Percentiles rank a stretch among this genome's conserved stretches.
These are phyloP conservation scores for Leiothrix lutea DNA, from an alignment of 2,113 vertebrate species.

Conservation along the genomic window DNA sequence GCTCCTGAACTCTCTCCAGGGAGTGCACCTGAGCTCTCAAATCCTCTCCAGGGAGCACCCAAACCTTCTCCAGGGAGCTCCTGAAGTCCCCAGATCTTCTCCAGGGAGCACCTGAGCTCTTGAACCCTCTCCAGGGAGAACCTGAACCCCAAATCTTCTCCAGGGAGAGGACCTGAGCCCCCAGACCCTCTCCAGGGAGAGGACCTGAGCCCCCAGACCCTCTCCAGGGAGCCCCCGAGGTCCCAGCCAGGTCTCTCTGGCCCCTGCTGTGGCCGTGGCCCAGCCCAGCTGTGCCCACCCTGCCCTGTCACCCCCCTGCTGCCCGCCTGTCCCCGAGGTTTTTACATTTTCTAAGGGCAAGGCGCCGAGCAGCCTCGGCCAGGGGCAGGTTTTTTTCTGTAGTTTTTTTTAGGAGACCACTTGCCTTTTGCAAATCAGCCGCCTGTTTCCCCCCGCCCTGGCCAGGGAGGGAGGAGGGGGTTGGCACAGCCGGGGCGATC, in stretches of 20 bases:
- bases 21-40: neutral
- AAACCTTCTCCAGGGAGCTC: neutral
- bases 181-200: too few species aligned
- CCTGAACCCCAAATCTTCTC: neutral
- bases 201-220: too few species aligned
- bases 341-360: neutral
- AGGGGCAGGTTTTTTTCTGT: neutral
- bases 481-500: neutral
- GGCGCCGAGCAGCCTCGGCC: neutral
- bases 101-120: neutral
- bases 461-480: neutral
- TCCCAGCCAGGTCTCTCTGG: too few species aligned
- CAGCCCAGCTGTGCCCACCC: neutral
- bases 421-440: neutral
- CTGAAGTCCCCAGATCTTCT: neutral
- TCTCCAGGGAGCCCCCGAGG: neutral
- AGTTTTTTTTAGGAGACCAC: conserved; percentile 49
- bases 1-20: accelerated
- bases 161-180: too few species aligned
- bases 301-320: neutral
- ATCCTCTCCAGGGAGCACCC: too few species aligned
- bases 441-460: neutral
- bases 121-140: neutral
- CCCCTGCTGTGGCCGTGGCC: too few species aligned
- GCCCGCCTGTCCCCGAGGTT: neutral